Conservation (phyloP, 1,140 invertebrate genomes). For the Dreissena polymorpha region DNA sequence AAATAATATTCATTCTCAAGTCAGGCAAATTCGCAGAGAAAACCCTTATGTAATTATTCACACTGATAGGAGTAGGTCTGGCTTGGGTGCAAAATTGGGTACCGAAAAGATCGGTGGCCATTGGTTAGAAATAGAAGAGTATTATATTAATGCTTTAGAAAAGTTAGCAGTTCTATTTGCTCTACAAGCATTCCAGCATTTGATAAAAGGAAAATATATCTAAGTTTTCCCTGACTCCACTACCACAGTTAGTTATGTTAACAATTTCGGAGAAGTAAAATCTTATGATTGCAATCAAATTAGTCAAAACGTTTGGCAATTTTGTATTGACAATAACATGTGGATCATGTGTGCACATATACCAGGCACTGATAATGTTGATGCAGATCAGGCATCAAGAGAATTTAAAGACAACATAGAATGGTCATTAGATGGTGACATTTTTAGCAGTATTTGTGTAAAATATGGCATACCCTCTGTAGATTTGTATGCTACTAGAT, state of each 20-base stretch:
- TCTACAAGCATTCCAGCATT: no score
- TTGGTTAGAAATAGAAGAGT: neutral
- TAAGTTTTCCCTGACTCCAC: no score
- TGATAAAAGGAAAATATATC: no score
- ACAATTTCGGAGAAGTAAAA: no score
- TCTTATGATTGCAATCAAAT: conserved; percentile 7
- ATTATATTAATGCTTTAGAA: conserved; percentile 12
- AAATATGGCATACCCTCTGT: neutral
- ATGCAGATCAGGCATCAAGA: neutral
- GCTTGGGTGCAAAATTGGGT: conserved; percentile 33
- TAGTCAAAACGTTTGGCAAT: neutral
- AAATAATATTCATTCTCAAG: neutral
- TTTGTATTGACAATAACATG: neutral
- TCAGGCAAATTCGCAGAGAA: neutral
- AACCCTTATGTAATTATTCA: neutral
- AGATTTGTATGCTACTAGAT: conserved; percentile 40
- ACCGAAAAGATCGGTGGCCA: no score
- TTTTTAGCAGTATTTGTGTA: neutral
- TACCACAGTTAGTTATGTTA: no score
- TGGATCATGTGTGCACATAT: neutral
- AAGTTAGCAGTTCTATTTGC: no score
- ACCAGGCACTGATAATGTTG: neutral
- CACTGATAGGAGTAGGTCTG: neutral
- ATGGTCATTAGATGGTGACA: neutral
- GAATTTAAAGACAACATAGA: neutral